Percentiles rank a stretch among this genome's conserved stretches.
Conservation (phyloP, 2,888 invertebrate species). For the Eutolmus rufibarbis region DNA sequence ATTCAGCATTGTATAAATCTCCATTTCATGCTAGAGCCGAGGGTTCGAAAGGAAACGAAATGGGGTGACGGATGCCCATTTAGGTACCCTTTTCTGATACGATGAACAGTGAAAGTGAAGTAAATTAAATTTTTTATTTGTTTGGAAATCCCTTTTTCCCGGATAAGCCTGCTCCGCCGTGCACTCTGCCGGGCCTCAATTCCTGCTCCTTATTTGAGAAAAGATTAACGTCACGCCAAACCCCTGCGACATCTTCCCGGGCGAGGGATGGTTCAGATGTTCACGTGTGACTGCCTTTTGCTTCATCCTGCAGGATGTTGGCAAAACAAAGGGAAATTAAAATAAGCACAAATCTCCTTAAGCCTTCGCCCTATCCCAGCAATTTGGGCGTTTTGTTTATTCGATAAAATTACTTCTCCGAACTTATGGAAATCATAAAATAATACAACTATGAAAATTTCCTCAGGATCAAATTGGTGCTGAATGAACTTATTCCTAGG, state of each 20-base stretch:
- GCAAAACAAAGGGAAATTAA: slow-evolving; percentile 11
- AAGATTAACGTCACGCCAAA: slow-evolving; percentile 31
- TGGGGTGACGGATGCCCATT: slow-evolving; percentile 47
- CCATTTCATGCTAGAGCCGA: slow-evolving; percentile 45
- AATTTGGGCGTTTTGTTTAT: neutral
- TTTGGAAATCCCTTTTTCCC: slow-evolving; percentile 26
- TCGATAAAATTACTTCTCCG: neutral
- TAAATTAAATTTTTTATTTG: slow-evolving; percentile 46
- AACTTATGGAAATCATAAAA: neutral
- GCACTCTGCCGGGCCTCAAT: slow-evolving; percentile 5
- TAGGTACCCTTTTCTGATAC: slow-evolving; percentile 40
- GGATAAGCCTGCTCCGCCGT: neutral
- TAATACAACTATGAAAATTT: neutral
- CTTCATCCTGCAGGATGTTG: neutral
- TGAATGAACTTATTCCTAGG: neutral
- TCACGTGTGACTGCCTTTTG: neutral
- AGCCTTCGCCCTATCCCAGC: neutral
- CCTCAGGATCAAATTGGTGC: neutral
- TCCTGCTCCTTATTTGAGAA: neutral
- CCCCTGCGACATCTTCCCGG: neutral
- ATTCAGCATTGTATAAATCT: slow-evolving; percentile 47
- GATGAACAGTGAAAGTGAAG: slow-evolving; percentile 43
- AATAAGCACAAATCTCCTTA: neutral
- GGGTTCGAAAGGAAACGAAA: slow-evolving; percentile 36
- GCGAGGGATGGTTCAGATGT: neutral